phyloP scores from a whole-genome alignment of 2,113 vertebrate genomes.

The Gorsachius goisagi region DNA sequence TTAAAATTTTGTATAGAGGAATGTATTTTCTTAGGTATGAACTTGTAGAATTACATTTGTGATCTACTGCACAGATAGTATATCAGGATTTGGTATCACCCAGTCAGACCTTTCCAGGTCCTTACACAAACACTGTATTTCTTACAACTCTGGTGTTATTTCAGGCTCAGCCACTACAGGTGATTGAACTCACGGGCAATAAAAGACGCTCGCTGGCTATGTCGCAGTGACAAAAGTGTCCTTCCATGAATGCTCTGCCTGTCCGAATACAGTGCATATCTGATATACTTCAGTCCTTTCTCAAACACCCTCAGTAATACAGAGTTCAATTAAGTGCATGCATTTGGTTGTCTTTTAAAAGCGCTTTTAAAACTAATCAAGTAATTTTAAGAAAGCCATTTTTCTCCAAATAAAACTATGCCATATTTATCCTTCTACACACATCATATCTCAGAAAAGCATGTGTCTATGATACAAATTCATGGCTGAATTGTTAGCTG shows the following conservation, averaged over 20 bases:
- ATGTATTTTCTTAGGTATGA: neutral
- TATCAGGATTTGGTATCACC: neutral
- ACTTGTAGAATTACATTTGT: neutral
- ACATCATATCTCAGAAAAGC: neutral
- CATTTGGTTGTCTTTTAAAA: neutral
- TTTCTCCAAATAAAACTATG: neutral
- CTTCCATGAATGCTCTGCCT: neutral
- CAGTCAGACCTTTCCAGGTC: neutral
- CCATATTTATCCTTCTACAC: neutral
- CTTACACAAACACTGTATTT: neutral
- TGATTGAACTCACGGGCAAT: constrained; percentile 66
- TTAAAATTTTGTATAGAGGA: neutral
- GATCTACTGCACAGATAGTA: neutral
- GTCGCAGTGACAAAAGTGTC: neutral
- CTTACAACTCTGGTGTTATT: neutral
- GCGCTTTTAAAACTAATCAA: neutral
- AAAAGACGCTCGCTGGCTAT: constrained; percentile 48
- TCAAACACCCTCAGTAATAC: neutral
- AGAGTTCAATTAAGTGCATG: neutral
- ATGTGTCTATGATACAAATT: neutral
- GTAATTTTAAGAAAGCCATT: accelerated
- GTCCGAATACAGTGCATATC: neutral
- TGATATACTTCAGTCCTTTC: neutral
- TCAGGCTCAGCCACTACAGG: constrained; percentile 49
- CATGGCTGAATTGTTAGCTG: neutral